Evolutionary conservation across 2,888 invertebrate species (phyloP).

Genomic region (Acanthosepion pharaonis): DNA sequence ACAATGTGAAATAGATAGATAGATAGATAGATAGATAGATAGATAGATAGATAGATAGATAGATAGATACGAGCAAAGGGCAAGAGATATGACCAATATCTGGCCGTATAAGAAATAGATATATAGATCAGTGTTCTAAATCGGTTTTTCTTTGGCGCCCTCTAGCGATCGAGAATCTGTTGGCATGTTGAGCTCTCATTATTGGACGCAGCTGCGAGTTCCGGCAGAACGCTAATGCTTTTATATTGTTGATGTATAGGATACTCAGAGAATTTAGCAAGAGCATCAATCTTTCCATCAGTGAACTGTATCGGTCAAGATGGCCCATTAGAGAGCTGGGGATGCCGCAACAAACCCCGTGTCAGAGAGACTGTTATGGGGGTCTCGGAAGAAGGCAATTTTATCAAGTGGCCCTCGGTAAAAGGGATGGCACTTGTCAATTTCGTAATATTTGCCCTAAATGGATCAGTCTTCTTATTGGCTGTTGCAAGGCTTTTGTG

Average conservation of each 20-base stretch:
- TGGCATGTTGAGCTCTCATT: constrained; percentile 10
- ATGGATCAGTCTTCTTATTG: constrained; percentile 8
- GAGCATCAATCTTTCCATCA: constrained; percentile 33
- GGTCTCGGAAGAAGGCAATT: not conserved
- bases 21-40: not conserved
- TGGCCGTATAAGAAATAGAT: not conserved
- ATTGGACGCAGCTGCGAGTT: constrained; percentile 33
- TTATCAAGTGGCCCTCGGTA: not conserved
- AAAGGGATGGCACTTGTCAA: not conserved
- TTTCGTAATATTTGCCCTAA: not conserved
- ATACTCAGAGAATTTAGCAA: not conserved
- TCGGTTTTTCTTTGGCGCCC: constrained; percentile 4
- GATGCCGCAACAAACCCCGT: not conserved
- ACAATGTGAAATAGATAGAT: no score
- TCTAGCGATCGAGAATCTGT: not conserved
- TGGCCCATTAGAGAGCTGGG: not conserved
- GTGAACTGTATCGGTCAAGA: not conserved
- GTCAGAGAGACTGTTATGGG: constrained; percentile 18
- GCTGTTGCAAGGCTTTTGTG: not conserved
- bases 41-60: not conserved
- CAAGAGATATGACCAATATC: not conserved
- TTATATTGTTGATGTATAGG: constrained; percentile 16
- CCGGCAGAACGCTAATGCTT: constrained; percentile 11
- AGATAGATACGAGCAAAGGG: no score
- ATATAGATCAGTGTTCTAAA: constrained; percentile 7